A percentile compares a stretch with the other conserved stretches of the same genome.
Evolutionary conservation across 2,113 vertebrate species (phyloP).

Genomic region (Erythrocercus mccallii): DNA sequence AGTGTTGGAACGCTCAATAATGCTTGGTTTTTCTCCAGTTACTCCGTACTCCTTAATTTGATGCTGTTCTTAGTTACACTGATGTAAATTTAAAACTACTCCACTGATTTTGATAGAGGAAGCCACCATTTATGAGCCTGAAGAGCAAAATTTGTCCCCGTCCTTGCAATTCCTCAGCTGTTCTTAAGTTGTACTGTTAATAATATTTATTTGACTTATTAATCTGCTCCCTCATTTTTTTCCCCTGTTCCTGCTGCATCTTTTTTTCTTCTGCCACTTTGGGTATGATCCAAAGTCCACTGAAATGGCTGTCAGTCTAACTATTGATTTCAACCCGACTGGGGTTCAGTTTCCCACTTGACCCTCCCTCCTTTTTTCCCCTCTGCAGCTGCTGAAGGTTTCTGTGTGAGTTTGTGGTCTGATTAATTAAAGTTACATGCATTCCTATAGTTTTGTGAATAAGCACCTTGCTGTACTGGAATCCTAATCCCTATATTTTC

Average conservation of each 20-base stretch:
- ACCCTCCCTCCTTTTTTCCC: neutral
- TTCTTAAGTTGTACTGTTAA: neutral
- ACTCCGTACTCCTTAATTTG: slow-evolving; percentile 32
- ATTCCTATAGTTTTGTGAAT: neutral
- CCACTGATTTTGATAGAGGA: neutral
- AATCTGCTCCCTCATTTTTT: neutral
- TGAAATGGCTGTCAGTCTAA: neutral
- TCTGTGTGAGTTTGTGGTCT: neutral
- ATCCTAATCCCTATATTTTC: neutral
- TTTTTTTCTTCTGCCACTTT: neutral
- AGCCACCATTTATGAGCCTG: neutral
- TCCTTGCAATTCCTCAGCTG: neutral
- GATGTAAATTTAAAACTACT: slow-evolving; percentile 33
- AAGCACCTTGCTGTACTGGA: neutral
- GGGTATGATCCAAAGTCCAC: neutral
- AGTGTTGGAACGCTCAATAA: slow-evolving; percentile 60
- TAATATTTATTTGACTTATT: slow-evolving; percentile 8
- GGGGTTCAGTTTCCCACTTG: neutral
- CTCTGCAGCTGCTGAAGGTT: neutral
- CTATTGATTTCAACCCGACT: neutral
- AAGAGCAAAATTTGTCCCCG: neutral
- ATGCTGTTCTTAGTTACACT: slow-evolving; percentile 25
- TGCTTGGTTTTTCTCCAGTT: slow-evolving; percentile 29
- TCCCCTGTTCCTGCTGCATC: neutral
- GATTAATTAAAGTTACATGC: neutral